Conservation (phyloP, 2,113 vertebrate genomes). For the Ammodytes marinus region DNA sequence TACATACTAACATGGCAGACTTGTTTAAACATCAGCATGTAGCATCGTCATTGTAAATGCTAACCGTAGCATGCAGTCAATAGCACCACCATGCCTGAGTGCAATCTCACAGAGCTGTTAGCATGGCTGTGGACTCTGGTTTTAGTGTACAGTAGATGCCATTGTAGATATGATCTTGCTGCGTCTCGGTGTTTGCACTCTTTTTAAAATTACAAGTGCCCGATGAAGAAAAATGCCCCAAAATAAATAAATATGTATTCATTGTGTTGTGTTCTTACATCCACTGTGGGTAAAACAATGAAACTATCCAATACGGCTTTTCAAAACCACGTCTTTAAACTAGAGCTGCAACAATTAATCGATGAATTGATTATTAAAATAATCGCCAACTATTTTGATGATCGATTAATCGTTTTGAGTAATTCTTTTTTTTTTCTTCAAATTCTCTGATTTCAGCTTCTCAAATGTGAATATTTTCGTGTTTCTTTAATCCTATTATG, state of each 20-base stretch:
- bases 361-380: no score
- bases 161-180: background rate
- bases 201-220: background rate
- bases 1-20: background rate
- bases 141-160: background rate
- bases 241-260: background rate
- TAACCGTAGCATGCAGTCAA: background rate
- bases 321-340: no score
- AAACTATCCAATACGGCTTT: no score
- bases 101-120: background rate
- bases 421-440: no score
- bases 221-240: conserved; percentile 38
- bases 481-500: no score
- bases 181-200: background rate
- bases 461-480: no score
- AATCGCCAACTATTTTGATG: no score
- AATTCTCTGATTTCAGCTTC: no score
- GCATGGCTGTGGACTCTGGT: background rate
- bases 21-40: background rate
- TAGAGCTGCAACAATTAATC: no score
- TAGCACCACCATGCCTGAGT: background rate
- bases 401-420: no score
- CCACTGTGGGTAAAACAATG: no score
- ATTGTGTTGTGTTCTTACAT: background rate
- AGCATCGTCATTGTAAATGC: background rate